Conservation (phyloP, 1,140 invertebrate species). For the Aphaenogaster rudis region DNA sequence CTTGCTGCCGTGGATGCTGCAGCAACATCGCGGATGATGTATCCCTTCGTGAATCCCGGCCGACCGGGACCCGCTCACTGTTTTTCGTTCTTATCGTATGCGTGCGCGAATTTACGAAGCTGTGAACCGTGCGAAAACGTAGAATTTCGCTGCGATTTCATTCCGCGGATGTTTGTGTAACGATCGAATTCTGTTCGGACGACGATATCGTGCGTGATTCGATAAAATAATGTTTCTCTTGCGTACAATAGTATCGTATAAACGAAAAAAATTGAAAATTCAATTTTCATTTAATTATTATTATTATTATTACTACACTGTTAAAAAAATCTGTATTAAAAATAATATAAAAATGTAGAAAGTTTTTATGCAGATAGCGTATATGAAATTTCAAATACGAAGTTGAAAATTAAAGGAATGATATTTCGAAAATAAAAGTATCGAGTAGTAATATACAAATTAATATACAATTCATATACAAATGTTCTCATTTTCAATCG, state of each 20-base stretch:
- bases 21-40: constrained; percentile 40
- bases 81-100: constrained; percentile 50
- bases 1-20: constrained; percentile 10
- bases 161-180: not conserved
- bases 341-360: no score
- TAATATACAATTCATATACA: no score
- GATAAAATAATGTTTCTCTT: not conserved
- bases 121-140: not conserved
- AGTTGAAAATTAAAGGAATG: no score
- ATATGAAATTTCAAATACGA: no score
- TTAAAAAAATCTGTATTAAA: no score
- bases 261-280: not conserved
- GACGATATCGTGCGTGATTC: not conserved
- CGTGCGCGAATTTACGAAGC: constrained; percentile 8
- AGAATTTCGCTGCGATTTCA: not conserved
- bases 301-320: not conserved
- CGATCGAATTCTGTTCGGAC: not conserved
- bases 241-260: not conserved
- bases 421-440: no score
- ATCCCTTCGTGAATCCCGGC: constrained; percentile 22
- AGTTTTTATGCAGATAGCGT: no score
- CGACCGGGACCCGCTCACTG: not conserved
- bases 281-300: not conserved
- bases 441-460: no score
- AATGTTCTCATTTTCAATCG: no score